Evolutionary conservation across 2,888 invertebrate species (phyloP), one percentile per base, ranked within the genome.

Genomic region (Elysia crispata): DNA sequence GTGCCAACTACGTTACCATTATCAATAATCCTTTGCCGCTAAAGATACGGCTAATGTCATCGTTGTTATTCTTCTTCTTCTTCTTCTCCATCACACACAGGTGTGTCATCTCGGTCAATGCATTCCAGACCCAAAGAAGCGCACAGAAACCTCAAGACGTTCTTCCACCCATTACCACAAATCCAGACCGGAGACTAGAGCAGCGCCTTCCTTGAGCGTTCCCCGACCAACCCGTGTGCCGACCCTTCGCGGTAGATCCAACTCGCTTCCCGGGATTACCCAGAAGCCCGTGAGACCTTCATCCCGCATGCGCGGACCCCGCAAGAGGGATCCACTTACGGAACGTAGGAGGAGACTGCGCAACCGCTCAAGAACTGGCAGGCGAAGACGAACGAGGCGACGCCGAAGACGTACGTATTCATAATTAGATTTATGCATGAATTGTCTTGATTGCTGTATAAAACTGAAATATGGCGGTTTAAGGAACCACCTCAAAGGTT

Each of bases 31-130:
- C 11, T 41, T 6, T 41, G 3, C 5, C 11, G 3, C 3, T 41
- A 41, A 41, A 41, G 41, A 41, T 41, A 41, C 11, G 5, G 11
- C 41, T 41, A 6, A 6, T 41, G 11, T 41, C 3, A 41, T 41
- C 11, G 3, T 41, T 11, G 11, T 41, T 41, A 41, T 41, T 41
- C 23, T 64, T 64, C 18, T 64, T 23, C n/a, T 23, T 25, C 6
- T 64, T 1, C 18, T 15, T 69, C 20, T 23, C 69, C n/a, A 13
- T 33, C 69, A 6, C 30, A 30, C 28, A 31, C 77, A 84, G 84
- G 78, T 78, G 15, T 84, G 84, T 41, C 81, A 82, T 60, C 80
- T 84, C 0, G 84, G 84, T 6, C 80, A 81, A 23, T 84, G 84
- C 33, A 73, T 79, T 20, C 62, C 75, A n/a, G 79, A 81, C 31